Base-by-base conservation (phyloP, 2,113 vertebrate species). In the Micromys minutus region DNA sequence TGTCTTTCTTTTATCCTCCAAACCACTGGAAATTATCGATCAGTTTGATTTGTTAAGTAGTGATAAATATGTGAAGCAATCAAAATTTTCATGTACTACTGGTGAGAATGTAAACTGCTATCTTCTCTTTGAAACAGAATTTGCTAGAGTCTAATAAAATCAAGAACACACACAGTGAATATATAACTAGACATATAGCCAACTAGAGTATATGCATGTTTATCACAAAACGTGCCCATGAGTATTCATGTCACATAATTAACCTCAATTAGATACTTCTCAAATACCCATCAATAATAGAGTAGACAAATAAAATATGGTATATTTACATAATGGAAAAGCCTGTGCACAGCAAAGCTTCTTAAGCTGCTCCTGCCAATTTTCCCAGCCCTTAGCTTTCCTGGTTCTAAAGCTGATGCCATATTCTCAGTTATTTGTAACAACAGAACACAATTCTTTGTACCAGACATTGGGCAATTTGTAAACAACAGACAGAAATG, bases 301-400 rank as follows among this genome's bases (percentile, higher is more conserved):
- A 90, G 47, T 50, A 77, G 59, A 77, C 45, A 90, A 63, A 65
- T 89, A 50, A 89, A 89, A 89, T 89, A 57, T 75, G 36, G 7
- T 45, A 50, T 63, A 77, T 77, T 77, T 63, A 77, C 59, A 90
- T 10, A 90, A 39, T 42, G 59, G 31, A 52, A 65, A 90, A 67
- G 65, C 42, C 52, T 75, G 10, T 89, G 57, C 10, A 74, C n/a
- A 42, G 8, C 21, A 88, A 5, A 59, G n/a, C 31, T 13, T 55
- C 52, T 71, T 74, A 88, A n/a, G 67, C 36, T 88, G 13, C n/a
- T 57, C 50, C 50, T 31, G 17, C 65, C 71, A 72, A 42, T 69
- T 57, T 26, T 39, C 39, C 36, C 50, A 72, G n/a, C 15, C 24
- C 50, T 42, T 71, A 69, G 19, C 52, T 74, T 72, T 42, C 67